Evolutionary conservation across 2,888 invertebrate species (phyloP).

Genomic region (Campaea margaritaria): DNA sequence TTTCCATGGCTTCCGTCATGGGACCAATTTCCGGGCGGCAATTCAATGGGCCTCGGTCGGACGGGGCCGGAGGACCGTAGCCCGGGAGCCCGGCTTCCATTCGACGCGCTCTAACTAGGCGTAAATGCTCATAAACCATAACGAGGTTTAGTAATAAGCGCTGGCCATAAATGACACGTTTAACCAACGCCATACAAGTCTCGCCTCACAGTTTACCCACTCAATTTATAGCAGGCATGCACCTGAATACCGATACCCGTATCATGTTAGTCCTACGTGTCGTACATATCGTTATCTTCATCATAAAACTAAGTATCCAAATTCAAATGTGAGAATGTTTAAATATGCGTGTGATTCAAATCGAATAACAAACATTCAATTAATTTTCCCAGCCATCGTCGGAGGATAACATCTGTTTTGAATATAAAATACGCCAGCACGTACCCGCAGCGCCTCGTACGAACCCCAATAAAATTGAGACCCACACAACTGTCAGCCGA

Average conservation of each 20-base stretch:
- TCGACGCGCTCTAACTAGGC: slow-evolving; percentile 43
- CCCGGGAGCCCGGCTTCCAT: slow-evolving; percentile 24
- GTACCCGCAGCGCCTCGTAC: slow-evolving; percentile 67
- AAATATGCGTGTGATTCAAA: slow-evolving; percentile 73
- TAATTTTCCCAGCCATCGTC: slow-evolving; percentile 74
- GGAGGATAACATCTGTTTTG: slow-evolving; percentile 81
- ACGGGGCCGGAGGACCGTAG: slow-evolving; percentile 39
- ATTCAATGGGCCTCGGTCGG: slow-evolving; percentile 56
- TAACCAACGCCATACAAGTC: slow-evolving; percentile 19
- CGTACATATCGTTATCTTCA: slow-evolving; percentile 42
- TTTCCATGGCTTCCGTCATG: slow-evolving; percentile 67
- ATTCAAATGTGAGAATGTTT: slow-evolving; percentile 69
- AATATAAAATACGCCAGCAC: slow-evolving; percentile 79
- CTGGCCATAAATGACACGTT: slow-evolving; percentile 29
- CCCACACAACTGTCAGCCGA: slow-evolving; percentile 73
- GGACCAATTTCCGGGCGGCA: slow-evolving; percentile 64
- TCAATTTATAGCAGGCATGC: slow-evolving; percentile 38
- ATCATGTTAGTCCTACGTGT: slow-evolving; percentile 39
- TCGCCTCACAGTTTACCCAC: slow-evolving; percentile 27
- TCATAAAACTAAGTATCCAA: slow-evolving; percentile 48
- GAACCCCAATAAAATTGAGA: slow-evolving; percentile 74
- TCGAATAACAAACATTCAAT: slow-evolving; percentile 79
- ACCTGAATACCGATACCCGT: slow-evolving; percentile 46
- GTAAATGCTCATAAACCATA: slow-evolving; percentile 49
- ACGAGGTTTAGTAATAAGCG: slow-evolving; percentile 55